Base-by-base conservation (phyloP, 2,888 invertebrate genomes). In the Leptopterna dolabrata region DNA sequence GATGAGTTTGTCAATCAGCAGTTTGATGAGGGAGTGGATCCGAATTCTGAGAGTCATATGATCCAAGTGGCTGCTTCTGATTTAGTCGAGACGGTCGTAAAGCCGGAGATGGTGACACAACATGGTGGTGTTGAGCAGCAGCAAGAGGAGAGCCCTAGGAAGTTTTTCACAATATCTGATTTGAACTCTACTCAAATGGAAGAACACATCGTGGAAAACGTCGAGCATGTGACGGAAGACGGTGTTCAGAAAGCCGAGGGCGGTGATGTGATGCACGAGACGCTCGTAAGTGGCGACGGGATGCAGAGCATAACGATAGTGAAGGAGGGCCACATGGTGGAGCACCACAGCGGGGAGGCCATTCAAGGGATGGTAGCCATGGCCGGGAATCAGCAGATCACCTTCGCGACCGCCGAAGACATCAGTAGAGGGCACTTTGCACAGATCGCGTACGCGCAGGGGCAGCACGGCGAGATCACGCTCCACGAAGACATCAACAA, bases 401-500 rank as follows among this genome's bases (percentile, higher is more conserved):
- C 85, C n/a, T 85, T 85, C 45, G 76, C 85, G 27, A 85, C 73
- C 1, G 43, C 45, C 0, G 85, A 85, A 11, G 85, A 73, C 36
- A 27, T 63, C 14, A 45, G 43, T 0, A 36, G 29, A 24, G 36
- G 70, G 3, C 43, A 45, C 24, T 85, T 43, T 47, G 51, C 85
- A 9, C 85, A 85, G 27, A 85, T 85, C 24, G 85, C 85, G 0
- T 85, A 71, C 30, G 73, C 85, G 0, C 76, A 71, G 76, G 85
- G 76, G 16, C 11, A 41, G 27, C 85, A 51, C 19, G 85, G 85
- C 3, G 85, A 85, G 29, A 85, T 85, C 73, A 85, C 85, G 27
- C 76, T 85, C 0, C 76, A 73, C 73, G 85, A 85, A 73, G 85
- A 85, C n/a, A 85, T 85, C 71, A 85, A 85, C 85, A 85, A 85